phyloP scores from a whole-genome alignment of 1,140 invertebrate species.

The Penaeus japonicus region DNA sequence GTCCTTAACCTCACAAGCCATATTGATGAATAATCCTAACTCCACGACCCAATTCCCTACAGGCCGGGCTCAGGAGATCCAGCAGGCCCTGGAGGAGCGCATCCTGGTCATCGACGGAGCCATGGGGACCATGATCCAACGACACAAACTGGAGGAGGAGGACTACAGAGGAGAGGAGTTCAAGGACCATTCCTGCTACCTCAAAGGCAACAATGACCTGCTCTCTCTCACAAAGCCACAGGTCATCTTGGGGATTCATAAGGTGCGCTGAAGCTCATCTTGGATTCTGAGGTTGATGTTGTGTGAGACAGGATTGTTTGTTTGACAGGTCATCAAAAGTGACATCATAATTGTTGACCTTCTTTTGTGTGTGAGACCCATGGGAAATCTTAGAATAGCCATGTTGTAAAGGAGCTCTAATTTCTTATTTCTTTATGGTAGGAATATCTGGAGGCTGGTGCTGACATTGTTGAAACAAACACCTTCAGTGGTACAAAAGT shows the following conservation, averaged over 20 bases:
- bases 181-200: slow-evolving; percentile 65
- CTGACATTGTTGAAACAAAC: slow-evolving; percentile 74
- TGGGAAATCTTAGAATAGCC: neutral
- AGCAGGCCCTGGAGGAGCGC: slow-evolving; percentile 62
- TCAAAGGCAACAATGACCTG: slow-evolving; percentile 74
- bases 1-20: too few species aligned
- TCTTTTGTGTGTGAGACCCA: neutral
- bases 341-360: neutral
- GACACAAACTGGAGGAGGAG: slow-evolving; percentile 68
- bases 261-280: slow-evolving; percentile 25
- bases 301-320: too few species aligned
- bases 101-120: slow-evolving; percentile 73
- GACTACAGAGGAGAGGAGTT: slow-evolving; percentile 69
- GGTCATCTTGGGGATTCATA: slow-evolving; percentile 57
- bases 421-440: slow-evolving; percentile 60
- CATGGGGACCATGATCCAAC: slow-evolving; percentile 75
- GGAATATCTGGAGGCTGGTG: slow-evolving; percentile 71
- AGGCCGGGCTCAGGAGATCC: slow-evolving; percentile 58
- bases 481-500: slow-evolving; percentile 72
- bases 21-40: neutral
- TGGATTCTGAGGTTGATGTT: neutral
- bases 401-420: neutral
- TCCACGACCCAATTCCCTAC: neutral
- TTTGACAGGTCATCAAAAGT: too few species aligned
- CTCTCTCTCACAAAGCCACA: slow-evolving; percentile 66